Evolutionary conservation across 2,797 vertebrate species (phyloP), one percentile per base, ranked within the genome.

Genomic region (Epinephelus malabaricus): DNA sequence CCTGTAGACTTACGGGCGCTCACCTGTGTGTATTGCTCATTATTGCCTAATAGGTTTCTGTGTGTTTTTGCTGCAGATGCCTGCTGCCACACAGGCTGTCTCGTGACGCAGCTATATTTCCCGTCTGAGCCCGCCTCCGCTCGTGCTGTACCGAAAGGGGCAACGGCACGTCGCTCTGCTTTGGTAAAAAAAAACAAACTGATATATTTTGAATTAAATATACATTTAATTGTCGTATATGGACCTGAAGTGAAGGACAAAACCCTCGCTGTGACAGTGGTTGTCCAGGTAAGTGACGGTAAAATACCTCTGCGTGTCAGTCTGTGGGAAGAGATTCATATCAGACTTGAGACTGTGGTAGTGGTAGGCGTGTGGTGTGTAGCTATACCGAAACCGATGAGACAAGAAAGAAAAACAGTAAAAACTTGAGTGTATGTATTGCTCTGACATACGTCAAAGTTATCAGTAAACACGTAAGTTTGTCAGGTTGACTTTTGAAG

Each of bases 301-400:
- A 66, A 87, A 79, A 67, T 47, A 45, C 11, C 38, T 54, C 5
- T 45, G 46, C 14, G 2, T 69, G 59, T 49, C 30, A 18, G 54
- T 68, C 15, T 76, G 86, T 60, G 75, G 86, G 69, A 71, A 69
- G 21, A 81, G 81, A 91, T 85, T 87, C 66, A 67, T 88, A 79
- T 91, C 81, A 2, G 76, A 5, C 23, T 6, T 47, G 7, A 8
- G 34, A 6, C 43, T 55, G 45, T 1, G 10, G 89, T 87, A 79
- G 45, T 1, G 8, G 89, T 87, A 81, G 91, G 86, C 76, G 91
- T 76, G 69, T 25, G 83, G 78, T 65, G 46, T 25, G 0, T 0
- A 71, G 43, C 8, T 49, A 81, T 90, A 92, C 7, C 88, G 93
- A 94, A 93, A 94, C 91, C 61, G 45, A 1, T 4, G 27, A 68